Evolutionary conservation across 2,888 invertebrate species (phyloP), one percentile per base, ranked within the genome.

Genomic region (Eurytoma californica): DNA sequence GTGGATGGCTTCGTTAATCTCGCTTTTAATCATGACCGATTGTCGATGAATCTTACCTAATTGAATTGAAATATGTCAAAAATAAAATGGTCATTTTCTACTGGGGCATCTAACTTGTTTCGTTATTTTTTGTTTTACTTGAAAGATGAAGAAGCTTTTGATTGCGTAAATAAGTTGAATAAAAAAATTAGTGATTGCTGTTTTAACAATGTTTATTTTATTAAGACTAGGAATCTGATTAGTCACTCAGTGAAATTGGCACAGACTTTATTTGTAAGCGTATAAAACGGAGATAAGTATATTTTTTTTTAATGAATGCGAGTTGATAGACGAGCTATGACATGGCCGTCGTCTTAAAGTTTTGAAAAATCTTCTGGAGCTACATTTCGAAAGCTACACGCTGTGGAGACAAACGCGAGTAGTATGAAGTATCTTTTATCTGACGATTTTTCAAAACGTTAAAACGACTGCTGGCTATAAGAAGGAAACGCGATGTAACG

Each of bases 191-290:
- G 57, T 67, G 58, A 67, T 47, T 79, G 55, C 47, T 72, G 65
- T 80, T 80, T 77, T 72, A 80, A 80, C 76, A 80, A 80, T 70
- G 57, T 80, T 76, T 80, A 80, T 76, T 79, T 80, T 76, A 80
- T 80, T 76, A 63, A 76, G 76, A 80, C 76, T 76, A 80, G 72
- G 76, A 80, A 80, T 80, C 80, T 76, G 76, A 80, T 79, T 79
- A 79, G 72, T 80, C 76, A 76, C 76, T 76, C 72, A 72, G 76
- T 75, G 68, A 76, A 72, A 80, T 76, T 80, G 76, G 80, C 80
- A 80, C 80, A 80, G 72, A 80, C 68, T 80, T 76, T 80, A 80
- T 76, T 80, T 72, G 69, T 70, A 80, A 80, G 72, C 76, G 76
- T 80, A 80, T 76, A 80, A 80, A 80, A 80, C 80, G 72, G 72